These are phyloP conservation scores for Chelon labrosus DNA, from an alignment of 2,797 vertebrate species.

Conservation along the genomic window DNA sequence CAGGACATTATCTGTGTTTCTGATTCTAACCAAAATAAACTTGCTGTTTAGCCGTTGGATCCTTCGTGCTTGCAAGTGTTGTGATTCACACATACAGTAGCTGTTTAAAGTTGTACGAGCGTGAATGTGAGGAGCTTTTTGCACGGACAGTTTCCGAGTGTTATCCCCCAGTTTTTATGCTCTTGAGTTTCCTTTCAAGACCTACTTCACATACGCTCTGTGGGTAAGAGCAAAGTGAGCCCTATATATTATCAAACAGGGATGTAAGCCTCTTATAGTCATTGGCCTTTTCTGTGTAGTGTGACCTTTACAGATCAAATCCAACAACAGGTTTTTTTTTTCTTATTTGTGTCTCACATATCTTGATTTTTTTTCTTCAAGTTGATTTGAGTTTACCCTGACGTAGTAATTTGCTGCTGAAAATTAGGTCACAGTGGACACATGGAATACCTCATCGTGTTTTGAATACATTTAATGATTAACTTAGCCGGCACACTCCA, in stretches of 20 bases:
- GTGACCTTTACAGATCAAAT: slow-evolving; percentile 1
- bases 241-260: background rate
- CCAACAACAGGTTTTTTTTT: background rate
- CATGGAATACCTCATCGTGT: slow-evolving; percentile 6
- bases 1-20: slow-evolving; percentile 88
- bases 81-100: slow-evolving; percentile 73
- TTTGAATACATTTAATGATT: slow-evolving; percentile 32
- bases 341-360: background rate
- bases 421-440: slow-evolving; percentile 2
- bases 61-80: slow-evolving; percentile 78
- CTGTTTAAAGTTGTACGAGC: slow-evolving; percentile 10
- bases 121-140: background rate
- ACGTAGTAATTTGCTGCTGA: background rate
- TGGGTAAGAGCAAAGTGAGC: background rate
- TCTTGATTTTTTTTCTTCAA: background rate
- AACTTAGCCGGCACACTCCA: slow-evolving; percentile 8
- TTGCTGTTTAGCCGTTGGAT: slow-evolving; percentile 87
- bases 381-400: background rate
- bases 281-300: background rate
- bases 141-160: background rate
- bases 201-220: slow-evolving; percentile 2
- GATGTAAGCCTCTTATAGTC: background rate
- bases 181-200: background rate
- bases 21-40: slow-evolving; percentile 91
- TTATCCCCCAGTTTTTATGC: background rate